A percentile compares a stretch with the other conserved stretches of the same genome.
Evolutionary conservation across 2,888 invertebrate genomes (phyloP).

Genomic region (Ophioninae sp.): DNA sequence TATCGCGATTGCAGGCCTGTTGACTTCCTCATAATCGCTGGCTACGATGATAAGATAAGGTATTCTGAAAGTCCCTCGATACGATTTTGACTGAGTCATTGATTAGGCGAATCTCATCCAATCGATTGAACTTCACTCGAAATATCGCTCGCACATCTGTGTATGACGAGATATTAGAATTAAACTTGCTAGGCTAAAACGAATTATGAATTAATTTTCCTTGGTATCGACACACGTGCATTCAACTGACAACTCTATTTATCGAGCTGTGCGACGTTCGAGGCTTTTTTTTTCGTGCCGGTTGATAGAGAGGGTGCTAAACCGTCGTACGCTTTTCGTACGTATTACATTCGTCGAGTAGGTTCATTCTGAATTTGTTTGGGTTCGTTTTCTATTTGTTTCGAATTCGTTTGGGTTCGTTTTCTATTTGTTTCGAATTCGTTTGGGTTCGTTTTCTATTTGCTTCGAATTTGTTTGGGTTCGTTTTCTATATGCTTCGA

Average conservation of each 20-base stretch:
- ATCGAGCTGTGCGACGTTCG: background rate
- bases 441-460: too few relatives aligned
- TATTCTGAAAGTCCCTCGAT: background rate
- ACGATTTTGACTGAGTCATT: constrained; percentile 8
- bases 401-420: too few relatives aligned
- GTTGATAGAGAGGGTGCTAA: background rate
- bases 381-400: too few relatives aligned
- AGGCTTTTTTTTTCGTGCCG: background rate
- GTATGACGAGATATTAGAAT: background rate
- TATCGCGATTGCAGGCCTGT: background rate
- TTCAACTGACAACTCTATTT: background rate
- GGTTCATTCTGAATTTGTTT: too few relatives aligned
- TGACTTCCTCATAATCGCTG: constrained; percentile 38
- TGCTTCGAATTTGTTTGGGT: too few relatives aligned
- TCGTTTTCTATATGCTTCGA: too few relatives aligned
- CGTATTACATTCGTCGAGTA: too few relatives aligned
- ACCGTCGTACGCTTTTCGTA: too few relatives aligned
- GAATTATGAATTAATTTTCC: background rate
- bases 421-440: too few relatives aligned
- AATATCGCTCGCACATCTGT: background rate
- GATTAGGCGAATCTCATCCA: constrained; percentile 45
- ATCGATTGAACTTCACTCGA: background rate
- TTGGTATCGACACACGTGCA: background rate
- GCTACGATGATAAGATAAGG: constrained; percentile 52
- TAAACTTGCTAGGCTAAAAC: background rate